A percentile compares a stretch with the other conserved stretches of the same genome.
Evolutionary conservation across 2,888 invertebrate species (phyloP).

Genomic region (Asteroscopus sphinx): DNA sequence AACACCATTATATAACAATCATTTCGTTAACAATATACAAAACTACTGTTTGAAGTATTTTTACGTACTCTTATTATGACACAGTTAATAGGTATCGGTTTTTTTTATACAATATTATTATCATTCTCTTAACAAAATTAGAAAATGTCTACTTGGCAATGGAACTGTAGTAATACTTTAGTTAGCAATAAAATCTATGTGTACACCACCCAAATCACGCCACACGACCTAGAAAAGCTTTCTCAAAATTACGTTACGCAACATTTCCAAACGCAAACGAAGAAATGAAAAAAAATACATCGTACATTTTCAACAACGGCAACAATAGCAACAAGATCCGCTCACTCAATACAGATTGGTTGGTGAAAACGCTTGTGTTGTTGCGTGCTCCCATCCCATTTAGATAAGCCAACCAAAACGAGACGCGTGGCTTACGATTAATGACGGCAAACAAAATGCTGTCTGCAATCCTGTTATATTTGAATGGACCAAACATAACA

Average conservation of each 20-base stretch:
- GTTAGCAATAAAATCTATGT: slow-evolving; percentile 13
- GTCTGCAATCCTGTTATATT: slow-evolving; percentile 70
- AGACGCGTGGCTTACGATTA: slow-evolving; percentile 77
- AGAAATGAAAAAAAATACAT: slow-evolving; percentile 20
- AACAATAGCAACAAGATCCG: slow-evolving; percentile 55
- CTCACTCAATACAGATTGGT: slow-evolving; percentile 65
- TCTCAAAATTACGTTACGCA: slow-evolving; percentile 44
- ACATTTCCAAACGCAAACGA: slow-evolving; percentile 19
- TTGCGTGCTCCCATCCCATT: slow-evolving; percentile 77
- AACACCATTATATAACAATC: too few species aligned
- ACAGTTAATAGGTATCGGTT: too few species aligned
- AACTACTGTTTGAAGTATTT: too few species aligned
- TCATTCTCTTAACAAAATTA: background rate
- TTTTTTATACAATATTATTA: too few species aligned
- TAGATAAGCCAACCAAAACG: slow-evolving; percentile 79
- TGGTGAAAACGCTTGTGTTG: slow-evolving; percentile 65
- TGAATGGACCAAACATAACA: slow-evolving; percentile 63
- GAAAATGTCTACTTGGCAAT: slow-evolving; percentile 5
- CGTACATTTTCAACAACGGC: slow-evolving; percentile 39
- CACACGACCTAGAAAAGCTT: slow-evolving; percentile 19
- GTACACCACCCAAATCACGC: slow-evolving; percentile 11
- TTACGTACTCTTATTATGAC: too few species aligned
- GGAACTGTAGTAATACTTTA: slow-evolving; percentile 3
- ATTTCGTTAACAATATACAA: too few species aligned
- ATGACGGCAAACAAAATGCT: slow-evolving; percentile 76